Evolutionary conservation across 2,113 vertebrate species (phyloP), one percentile per base, ranked within the genome.

Genomic region (Apodemus sylvaticus): DNA sequence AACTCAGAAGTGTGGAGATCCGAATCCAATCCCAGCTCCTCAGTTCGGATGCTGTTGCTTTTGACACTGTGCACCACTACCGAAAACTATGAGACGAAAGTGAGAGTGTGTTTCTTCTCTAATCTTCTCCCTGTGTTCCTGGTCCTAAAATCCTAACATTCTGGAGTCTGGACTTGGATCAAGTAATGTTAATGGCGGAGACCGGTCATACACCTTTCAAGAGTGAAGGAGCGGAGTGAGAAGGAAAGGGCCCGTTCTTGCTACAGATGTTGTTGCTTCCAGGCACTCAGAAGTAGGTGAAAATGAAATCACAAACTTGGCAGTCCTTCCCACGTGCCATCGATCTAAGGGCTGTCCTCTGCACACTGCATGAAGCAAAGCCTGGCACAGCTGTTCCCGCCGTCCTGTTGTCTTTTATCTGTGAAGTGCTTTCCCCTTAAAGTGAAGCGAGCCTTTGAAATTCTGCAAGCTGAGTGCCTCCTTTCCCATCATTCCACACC

Each of bases 381-480:
- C 81, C 96, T 89, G 92, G 60, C 71, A 45, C 91, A 86, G 96
- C 97, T 97, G 95, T 95, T 95, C 92, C 17, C 93, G 93, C 92
- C 73, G 71, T 93, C 90, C 90, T 42, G 13, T 90, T 4, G 0
- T 93, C 96, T 97, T 97, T 96, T 95, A 95, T 96, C 97, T 96
- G 20, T 36, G 81, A 42, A 90, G 86, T 86, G 86, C 95, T 95
- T 97, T 86, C 89, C 91, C 73, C 89, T 94, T 86, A 92, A 90
- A 94, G 81, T 92, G 77, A 92, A 94, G 81, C 83, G 77, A 94
- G 85, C 94, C 95, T 95, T 96, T 96, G 92, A 97, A 96, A 97
- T 97, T 81, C 92, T 94, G 95, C 96, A 97, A 95, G 97, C 88
- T 16, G 7, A 51, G 58, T 82, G 68, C 94, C 91, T 96, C 83